Evolutionary conservation across 2,888 invertebrate genomes (phyloP), one percentile per base, ranked within the genome.

Genomic region (Meandrusa payeni): DNA sequence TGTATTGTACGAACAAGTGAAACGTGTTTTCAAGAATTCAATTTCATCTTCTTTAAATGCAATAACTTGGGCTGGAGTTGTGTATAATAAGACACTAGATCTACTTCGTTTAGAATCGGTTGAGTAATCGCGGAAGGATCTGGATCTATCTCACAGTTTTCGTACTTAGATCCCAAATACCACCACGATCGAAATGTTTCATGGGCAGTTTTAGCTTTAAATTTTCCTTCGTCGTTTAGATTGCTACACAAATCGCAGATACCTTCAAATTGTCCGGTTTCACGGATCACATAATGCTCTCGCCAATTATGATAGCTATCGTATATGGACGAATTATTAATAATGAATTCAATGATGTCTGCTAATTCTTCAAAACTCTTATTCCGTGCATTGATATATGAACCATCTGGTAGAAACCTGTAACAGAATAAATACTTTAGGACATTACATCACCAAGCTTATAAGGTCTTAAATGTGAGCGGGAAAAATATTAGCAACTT

Each of bases 351-450:
- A 0, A 83, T 43, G 1, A 62, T 49, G 0, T 65, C 61, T 0
- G 72, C 73, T 0, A 82, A 45, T 10, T 55, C 55, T 1, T 74
- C 65, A 0, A 61, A 50, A 0, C 54, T 42, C 1, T 46, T 52
- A 2, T 48, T 42, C 0, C 52, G 51, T 1, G 61, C 66, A 34
- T 76, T 64, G 2, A 83, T 64, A 47, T 80, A 85, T 0, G 85
- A 83, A 1, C 69, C 69, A 0, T 64, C 55, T 2, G 83, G 85
- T 0, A 85, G 69, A 34, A 81, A 85, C 19, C 85, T 85, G 71
- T 11, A 37, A 36, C 15, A 15, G 15, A 19, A 2, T 5, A 10
- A 17, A 5, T n/a, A n/a, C n/a, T n/a, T n/a, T n/a, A n/a, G n/a
- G n/a, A n/a, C n/a, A n/a, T n/a, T n/a, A n/a, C n/a, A n/a, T n/a